phyloP scores from a whole-genome alignment of 2,888 invertebrate species.

The Hylaea fasciaria region DNA sequence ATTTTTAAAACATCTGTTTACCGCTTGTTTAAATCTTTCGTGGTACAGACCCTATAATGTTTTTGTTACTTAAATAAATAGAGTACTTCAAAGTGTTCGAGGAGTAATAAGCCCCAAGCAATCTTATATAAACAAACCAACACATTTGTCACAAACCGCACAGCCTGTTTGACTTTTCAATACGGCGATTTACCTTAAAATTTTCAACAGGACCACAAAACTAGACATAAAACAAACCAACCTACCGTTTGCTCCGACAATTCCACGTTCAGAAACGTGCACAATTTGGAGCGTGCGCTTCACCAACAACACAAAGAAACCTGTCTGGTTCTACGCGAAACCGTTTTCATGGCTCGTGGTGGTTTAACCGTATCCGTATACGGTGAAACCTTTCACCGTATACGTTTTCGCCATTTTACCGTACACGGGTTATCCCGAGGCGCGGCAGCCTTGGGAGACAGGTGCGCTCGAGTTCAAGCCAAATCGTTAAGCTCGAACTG shows the following conservation, averaged over 20 bases:
- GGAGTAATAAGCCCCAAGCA: too few relatives aligned
- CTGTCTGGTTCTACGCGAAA: conserved; percentile 18
- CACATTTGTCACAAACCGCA: neutral
- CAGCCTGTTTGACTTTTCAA: conserved; percentile 8
- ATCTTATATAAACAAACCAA: too few relatives aligned
- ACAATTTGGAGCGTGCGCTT: conserved; percentile 25
- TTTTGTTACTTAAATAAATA: too few relatives aligned
- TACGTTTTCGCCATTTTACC: neutral
- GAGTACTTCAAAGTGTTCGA: neutral
- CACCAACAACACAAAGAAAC: conserved; percentile 28
- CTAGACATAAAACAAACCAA: conserved; percentile 13
- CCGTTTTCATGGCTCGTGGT: conserved; percentile 16
- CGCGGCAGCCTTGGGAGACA: conserved; percentile 51
- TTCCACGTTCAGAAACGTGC: conserved; percentile 14
- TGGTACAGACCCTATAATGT: too few relatives aligned
- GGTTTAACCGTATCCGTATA: conserved; percentile 5
- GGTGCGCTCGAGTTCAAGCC: conserved; percentile 68
- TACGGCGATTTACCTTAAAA: conserved; percentile 2
- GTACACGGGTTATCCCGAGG: conserved; percentile 7
- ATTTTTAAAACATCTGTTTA: too few relatives aligned
- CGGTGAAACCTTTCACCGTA: conserved; percentile 1
- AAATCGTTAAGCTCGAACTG: conserved; percentile 79
- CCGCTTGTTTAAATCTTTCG: too few relatives aligned
- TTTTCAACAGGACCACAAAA: conserved; percentile 16
- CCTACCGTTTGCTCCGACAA: conserved; percentile 13